Evolutionary conservation across 1,140 invertebrate species (phyloP).

Genomic region (Meloidogyne hapla): DNA sequence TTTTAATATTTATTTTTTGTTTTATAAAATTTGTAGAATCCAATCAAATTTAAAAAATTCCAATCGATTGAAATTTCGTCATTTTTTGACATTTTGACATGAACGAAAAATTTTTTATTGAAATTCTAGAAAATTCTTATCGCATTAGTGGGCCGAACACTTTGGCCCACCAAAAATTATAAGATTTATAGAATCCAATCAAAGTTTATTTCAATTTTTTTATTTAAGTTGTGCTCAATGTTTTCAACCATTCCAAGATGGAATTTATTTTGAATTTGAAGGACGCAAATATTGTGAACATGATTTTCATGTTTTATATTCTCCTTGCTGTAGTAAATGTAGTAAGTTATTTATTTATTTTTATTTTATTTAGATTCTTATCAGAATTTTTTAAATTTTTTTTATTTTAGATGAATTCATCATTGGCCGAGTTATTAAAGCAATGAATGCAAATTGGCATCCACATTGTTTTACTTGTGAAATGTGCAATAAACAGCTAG

Average conservation of each 20-base stretch:
- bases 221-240: constrained; percentile 92
- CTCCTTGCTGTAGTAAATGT: constrained; percentile 93
- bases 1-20: constrained; percentile 25
- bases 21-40: neutral
- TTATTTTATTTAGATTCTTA: neutral
- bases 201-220: neutral
- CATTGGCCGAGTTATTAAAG: constrained; percentile 87
- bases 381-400: neutral
- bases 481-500: constrained; percentile 82
- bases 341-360: constrained; percentile 69
- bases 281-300: constrained; percentile 98
- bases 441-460: constrained; percentile 98
- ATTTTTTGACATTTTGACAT: too few species aligned
- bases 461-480: constrained; percentile 94
- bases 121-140: too few species aligned
- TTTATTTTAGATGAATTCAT: constrained; percentile 59
- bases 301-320: constrained; percentile 79
- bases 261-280: constrained; percentile 98
- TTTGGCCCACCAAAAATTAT: too few species aligned
- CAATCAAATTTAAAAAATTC: too few species aligned
- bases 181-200: too few species aligned
- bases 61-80: too few species aligned
- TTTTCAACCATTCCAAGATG: constrained; percentile 93
- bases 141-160: too few species aligned
- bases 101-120: too few species aligned